phyloP scores from a whole-genome alignment of 2,888 invertebrate species.

The Epinotia brunnichana region DNA sequence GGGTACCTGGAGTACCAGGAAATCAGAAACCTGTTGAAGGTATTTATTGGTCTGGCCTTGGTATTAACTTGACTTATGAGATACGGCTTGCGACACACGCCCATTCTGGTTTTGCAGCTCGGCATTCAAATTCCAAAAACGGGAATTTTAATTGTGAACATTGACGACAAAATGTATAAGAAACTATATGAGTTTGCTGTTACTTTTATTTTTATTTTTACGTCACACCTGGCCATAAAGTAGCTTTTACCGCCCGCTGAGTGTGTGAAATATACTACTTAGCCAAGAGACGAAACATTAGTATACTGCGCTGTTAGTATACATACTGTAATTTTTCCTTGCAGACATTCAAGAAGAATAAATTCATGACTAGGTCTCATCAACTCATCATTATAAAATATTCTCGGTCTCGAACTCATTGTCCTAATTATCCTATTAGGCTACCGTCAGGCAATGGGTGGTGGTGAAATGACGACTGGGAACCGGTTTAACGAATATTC shows the following conservation, averaged over 20 bases:
- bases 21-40: slow-evolving; percentile 33
- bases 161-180: background rate
- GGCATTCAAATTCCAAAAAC: background rate
- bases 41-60: slow-evolving; percentile 32
- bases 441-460: background rate
- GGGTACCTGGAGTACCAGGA: background rate
- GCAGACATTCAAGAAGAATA: background rate
- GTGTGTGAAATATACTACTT: too few species aligned
- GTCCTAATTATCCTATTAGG: background rate
- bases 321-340: background rate
- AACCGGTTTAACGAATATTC: too few species aligned
- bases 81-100: slow-evolving; percentile 13
- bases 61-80: slow-evolving; percentile 12
- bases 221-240: too few species aligned
- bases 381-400: background rate
- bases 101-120: slow-evolving; percentile 26
- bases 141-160: background rate
- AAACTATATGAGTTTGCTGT: background rate
- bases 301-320: background rate
- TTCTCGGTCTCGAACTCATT: background rate
- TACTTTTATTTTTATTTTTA: too few species aligned
- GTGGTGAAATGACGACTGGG: too few species aligned
- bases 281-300: background rate
- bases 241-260: too few species aligned
- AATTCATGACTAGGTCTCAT: background rate